Percentiles rank a stretch among this genome's conserved stretches.
These are phyloP conservation scores for Kryptopterus vitreolus DNA, from an alignment of 2,797 vertebrate species.

Conservation along the genomic window DNA sequence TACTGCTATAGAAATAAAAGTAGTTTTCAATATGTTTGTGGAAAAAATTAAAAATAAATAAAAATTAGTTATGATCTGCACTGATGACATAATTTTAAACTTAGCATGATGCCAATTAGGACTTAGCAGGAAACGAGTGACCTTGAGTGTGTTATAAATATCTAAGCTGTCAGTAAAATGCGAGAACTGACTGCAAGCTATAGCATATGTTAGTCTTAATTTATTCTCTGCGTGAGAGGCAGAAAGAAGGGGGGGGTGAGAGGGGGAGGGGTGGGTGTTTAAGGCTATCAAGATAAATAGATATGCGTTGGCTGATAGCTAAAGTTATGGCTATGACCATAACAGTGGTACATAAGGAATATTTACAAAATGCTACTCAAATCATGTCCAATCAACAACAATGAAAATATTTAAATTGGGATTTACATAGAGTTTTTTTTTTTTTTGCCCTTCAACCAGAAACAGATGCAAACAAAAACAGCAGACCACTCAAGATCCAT, in stretches of 20 bases:
- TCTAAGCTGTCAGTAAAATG: constrained; percentile 31
- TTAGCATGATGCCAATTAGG: constrained; percentile 49
- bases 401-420: background rate
- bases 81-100: constrained; percentile 45
- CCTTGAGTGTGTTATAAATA: constrained; percentile 29
- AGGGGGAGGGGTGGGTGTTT: no score
- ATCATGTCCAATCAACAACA: background rate
- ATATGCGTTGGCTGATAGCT: background rate
- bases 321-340: background rate
- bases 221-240: constrained; percentile 1
- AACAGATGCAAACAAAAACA: background rate
- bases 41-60: no score
- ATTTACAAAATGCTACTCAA: background rate
- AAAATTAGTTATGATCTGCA: constrained; percentile 48
- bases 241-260: no score
- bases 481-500: no score
- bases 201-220: constrained; percentile 34
- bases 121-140: constrained; percentile 39
- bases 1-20: constrained; percentile 39
- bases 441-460: background rate
- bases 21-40: constrained; percentile 38
- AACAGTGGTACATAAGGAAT: background rate
- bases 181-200: constrained; percentile 24
- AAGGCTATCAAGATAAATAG: constrained; percentile 1
- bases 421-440: background rate